Evolutionary conservation across 2,113 vertebrate genomes (phyloP).

Genomic region (Dromas ardeola): DNA sequence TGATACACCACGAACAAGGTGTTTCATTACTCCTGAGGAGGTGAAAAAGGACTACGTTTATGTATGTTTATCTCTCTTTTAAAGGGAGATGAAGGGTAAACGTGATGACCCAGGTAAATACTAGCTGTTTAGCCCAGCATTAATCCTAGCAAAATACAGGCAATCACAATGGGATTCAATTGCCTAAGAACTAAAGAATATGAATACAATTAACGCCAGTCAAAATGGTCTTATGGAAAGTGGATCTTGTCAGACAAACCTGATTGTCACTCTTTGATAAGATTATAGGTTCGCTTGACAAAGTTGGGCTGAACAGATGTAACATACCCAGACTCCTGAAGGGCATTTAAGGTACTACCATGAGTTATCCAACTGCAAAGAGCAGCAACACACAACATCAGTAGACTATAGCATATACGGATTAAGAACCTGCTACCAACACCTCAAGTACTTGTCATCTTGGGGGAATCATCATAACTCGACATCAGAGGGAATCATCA

Average conservation of each 20-base stretch:
- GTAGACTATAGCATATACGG: neutral
- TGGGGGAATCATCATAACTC: neutral
- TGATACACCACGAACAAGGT: neutral
- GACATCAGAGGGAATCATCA: neutral
- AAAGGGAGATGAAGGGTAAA: neutral
- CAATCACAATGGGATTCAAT: neutral
- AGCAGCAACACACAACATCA: neutral
- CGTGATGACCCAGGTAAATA: neutral
- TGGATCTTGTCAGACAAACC: neutral
- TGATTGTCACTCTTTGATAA: neutral
- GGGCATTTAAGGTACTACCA: neutral
- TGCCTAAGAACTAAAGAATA: neutral
- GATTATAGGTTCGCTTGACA: neutral
- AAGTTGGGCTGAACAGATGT: neutral
- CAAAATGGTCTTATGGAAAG: neutral
- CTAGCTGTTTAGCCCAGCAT: neutral
- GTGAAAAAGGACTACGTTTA: neutral
- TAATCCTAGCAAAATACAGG: neutral
- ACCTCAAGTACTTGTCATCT: neutral
- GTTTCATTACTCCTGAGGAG: neutral
- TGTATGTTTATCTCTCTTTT: neutral
- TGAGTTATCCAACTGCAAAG: neutral
- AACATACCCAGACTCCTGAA: neutral
- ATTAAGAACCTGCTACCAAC: neutral
- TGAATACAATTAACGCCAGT: slow-evolving; percentile 13